Conservation (phyloP, 53 echinoderm and acorn worm genomes). For the Antedon mediterranea region DNA sequence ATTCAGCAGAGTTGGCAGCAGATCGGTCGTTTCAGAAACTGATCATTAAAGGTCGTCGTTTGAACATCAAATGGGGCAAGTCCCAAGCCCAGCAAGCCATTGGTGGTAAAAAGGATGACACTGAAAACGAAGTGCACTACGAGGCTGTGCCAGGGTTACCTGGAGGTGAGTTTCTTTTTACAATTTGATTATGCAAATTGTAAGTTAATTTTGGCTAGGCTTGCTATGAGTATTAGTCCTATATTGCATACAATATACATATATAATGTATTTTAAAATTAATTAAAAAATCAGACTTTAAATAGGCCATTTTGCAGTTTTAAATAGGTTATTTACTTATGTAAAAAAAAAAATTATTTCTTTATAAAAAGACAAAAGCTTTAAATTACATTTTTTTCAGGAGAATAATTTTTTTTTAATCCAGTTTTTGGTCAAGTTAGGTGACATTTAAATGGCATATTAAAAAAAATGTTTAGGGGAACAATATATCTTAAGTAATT, state of each 20-base stretch:
- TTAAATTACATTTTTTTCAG: no score
- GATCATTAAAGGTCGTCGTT: conserved; percentile 94
- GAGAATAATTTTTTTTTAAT: no score
- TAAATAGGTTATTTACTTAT: no score
- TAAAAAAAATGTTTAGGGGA: no score
- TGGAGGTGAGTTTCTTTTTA: conserved; percentile 56
- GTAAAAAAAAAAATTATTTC: no score
- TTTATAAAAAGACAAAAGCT: no score
- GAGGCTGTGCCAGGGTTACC: conserved; percentile 89
- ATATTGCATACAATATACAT: background rate
- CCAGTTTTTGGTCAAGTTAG: no score
- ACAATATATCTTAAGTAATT: no score
- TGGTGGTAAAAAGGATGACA: conserved; percentile 23
- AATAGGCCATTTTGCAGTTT: no score
- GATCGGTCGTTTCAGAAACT: conserved; percentile 95
- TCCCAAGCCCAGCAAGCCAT: conserved; percentile 68
- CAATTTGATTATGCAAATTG: background rate
- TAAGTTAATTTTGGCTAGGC: background rate
- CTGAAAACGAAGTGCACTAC: conserved; percentile 21
- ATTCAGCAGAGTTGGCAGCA: conserved; percentile 57
- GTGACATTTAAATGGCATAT: no score
- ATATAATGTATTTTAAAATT: background rate
- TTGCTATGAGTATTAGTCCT: no score
- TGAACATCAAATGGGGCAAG: conserved; percentile 99
- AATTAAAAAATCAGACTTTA: no score